Conservation (phyloP, 2,797 vertebrate genomes). For the Sandelia bainsii region DNA sequence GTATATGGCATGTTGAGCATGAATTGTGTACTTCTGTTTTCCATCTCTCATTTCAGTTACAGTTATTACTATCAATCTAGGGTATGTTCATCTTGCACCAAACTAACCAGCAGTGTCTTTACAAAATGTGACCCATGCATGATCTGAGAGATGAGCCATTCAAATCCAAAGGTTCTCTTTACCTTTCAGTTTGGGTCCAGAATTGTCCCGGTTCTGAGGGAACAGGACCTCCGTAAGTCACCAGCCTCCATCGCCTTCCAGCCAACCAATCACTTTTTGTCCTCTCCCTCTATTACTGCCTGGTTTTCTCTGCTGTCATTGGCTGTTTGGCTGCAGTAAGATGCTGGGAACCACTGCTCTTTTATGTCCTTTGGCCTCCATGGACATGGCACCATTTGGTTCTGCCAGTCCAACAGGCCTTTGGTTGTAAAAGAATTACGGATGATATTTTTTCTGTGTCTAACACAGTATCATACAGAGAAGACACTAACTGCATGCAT, state of each 20-base stretch:
- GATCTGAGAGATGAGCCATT: constrained; percentile 78
- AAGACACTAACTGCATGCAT: constrained; percentile 81
- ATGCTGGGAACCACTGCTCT: constrained; percentile 74
- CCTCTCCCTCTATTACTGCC: constrained; percentile 50
- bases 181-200: constrained; percentile 97
- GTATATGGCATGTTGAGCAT: constrained; percentile 74
- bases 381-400: constrained; percentile 62
- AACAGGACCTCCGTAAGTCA: constrained; percentile 95
- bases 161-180: constrained; percentile 92
- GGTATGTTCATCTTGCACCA: constrained; percentile 76
- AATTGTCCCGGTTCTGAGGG: constrained; percentile 98
- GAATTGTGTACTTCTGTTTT: constrained; percentile 49
- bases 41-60: constrained; percentile 51
- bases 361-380: constrained; percentile 70
- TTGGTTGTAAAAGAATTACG: constrained; percentile 66
- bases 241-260: constrained; percentile 78
- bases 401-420: constrained; percentile 72
- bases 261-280: constrained; percentile 71
- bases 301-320: constrained; percentile 76
- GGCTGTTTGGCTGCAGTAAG: constrained; percentile 79
- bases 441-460: constrained; percentile 37
- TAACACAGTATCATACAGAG: constrained; percentile 55
- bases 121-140: constrained; percentile 81
- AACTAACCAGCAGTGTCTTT: constrained; percentile 81
- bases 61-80: constrained; percentile 37